Percentiles rank a stretch among this genome's conserved stretches.
Evolutionary conservation across 2,888 invertebrate species (phyloP).

Genomic region (Ophraella communa): DNA sequence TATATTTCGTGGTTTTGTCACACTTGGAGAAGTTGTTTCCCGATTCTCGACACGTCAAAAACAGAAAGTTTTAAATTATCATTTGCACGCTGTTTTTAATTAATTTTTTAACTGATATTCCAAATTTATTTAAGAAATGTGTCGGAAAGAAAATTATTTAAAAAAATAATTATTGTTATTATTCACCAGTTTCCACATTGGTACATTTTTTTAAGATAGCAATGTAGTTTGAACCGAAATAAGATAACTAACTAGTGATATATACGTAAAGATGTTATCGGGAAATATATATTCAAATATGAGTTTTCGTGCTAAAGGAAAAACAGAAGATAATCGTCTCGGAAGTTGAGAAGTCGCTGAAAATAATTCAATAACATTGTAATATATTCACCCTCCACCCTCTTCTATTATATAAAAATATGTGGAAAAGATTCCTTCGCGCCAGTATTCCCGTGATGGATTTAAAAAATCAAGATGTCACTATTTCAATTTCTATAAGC

Average conservation of each 20-base stretch:
- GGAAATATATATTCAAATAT: conserved; percentile 7
- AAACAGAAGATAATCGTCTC: conserved; percentile 9
- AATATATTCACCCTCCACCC: conserved; percentile 19
- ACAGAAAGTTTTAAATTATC: conserved; percentile 4
- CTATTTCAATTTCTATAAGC: conserved; percentile 6
- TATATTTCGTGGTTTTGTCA: background rate
- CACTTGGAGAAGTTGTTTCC: background rate
- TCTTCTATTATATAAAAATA: conserved; percentile 15
- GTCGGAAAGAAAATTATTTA: no score
- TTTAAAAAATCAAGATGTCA: conserved; percentile 2
- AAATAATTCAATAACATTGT: conserved; percentile 22
- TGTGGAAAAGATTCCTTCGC: background rate
- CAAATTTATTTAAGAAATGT: no score
- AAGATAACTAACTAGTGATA: background rate
- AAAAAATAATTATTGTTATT: no score
- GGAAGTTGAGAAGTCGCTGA: conserved; percentile 1
- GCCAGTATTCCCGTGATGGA: background rate
- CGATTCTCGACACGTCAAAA: background rate
- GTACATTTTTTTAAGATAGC: background rate
- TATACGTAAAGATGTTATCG: background rate
- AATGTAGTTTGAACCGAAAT: background rate
- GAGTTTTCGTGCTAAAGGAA: conserved; percentile 6
- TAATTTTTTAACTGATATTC: background rate
- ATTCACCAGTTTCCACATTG: background rate
- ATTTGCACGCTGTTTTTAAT: background rate